Evolutionary conservation across 1,140 invertebrate genomes (phyloP), one percentile per base, ranked within the genome.

Genomic region (Teleopsis dalmanni): DNA sequence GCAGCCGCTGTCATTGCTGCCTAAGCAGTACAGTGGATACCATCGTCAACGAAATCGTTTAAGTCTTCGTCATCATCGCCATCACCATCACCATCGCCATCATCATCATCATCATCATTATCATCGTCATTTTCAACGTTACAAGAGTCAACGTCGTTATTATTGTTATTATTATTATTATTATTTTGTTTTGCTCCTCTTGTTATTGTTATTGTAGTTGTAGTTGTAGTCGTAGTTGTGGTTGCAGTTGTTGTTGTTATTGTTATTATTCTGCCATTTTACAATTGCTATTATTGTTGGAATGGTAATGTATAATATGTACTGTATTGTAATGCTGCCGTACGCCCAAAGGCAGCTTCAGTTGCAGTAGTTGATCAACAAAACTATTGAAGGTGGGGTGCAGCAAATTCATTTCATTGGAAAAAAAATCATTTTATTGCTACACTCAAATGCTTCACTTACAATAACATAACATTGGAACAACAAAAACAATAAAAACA

Each of bases 271-370:
- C 25, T 31, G 13, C 7, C 41, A 18, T 43, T 43, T 25, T 27
- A 31, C 27, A 43, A 43, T 14, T 43, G 41, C 41, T 29, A 25
- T 25, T 43, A 43, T 29, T 26, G 22, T 43, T 43, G 41, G 27
- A 27, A 43, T 43, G 31, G 41, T 25, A 43, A 43, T 43, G 41
- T 27, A 16, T 29, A 43, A 25, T 29, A 43, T 43, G 27, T 43
- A 4, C 18, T 7, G 4, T 16, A 29, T 43, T 25, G 27, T 43
- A 43, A 29, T 43, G 25, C 31, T 43, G 14, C 21, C n/a, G n/a
- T 37, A 13, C 4, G 35, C 35, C 36, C 6, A 18, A 37, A 13
- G 14, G 1, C 26, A 29, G 27, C 10, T 43, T 8, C 21, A 19
- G 25, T 11, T 43, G 41, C 26, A 29, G 23, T 11, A 19, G 41